Percentiles rank a stretch among this genome's conserved stretches.
Evolutionary conservation across 1,140 invertebrate species (phyloP).

Genomic region (Drosophila micromelanica): DNA sequence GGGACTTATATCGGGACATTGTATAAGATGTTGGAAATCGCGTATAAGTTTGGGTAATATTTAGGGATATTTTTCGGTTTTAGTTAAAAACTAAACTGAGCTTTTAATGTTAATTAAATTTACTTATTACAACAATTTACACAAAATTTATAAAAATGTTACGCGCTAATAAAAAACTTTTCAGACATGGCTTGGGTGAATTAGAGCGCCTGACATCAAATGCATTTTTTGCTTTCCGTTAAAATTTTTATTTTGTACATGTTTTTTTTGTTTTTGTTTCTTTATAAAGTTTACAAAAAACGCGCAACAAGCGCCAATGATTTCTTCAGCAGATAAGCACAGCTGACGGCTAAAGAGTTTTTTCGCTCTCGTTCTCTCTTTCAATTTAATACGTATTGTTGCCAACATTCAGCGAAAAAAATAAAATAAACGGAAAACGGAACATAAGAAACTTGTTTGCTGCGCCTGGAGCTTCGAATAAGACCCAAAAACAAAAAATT

Average conservation of each 20-base stretch:
- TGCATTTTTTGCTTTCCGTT: conserved; percentile 16
- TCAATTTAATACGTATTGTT: conserved; percentile 16
- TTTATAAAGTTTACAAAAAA: conserved; percentile 60
- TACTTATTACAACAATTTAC: background rate
- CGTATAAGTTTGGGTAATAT: conserved; percentile 35
- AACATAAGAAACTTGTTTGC: conserved; percentile 79
- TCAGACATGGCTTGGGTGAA: background rate
- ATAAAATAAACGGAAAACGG: conserved; percentile 35
- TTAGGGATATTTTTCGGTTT: conserved; percentile 11
- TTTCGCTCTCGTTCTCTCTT: conserved; percentile 26
- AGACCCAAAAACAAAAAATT: conserved; percentile 34
- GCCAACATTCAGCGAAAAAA: conserved; percentile 9
- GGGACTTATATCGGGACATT: conserved; percentile 27
- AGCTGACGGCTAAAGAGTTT: conserved; percentile 58
- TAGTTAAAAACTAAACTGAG: conserved; percentile 4
- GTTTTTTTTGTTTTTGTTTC: conserved; percentile 11
- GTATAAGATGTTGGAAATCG: conserved; percentile 29
- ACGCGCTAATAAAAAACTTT: conserved; percentile 19
- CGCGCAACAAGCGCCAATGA: conserved; percentile 72
- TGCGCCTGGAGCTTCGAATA: conserved; percentile 55
- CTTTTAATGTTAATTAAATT: background rate
- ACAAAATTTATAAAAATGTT: conserved; percentile 22
- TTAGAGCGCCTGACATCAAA: conserved; percentile 64
- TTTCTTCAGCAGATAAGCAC: conserved; percentile 62
- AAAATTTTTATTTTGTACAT: conserved; percentile 1